Evolutionary conservation across 2,888 invertebrate genomes (phyloP).

Genomic region (Hybos culiciformis): DNA sequence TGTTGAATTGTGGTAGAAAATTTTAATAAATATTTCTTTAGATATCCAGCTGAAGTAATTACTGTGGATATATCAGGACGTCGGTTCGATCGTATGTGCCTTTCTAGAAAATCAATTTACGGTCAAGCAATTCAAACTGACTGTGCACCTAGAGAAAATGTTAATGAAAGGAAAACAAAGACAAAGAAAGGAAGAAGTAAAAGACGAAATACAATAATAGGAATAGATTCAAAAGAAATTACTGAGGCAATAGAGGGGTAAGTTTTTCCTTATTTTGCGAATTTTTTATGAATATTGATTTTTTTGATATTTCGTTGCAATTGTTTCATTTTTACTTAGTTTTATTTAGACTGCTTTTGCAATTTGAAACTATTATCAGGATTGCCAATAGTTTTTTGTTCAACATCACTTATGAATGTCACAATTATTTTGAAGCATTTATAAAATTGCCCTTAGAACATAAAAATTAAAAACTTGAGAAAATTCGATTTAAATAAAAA

Average conservation of each 20-base stretch:
- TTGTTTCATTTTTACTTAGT: too few relatives aligned
- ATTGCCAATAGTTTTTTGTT: too few relatives aligned
- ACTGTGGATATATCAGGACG: slow-evolving; percentile 80
- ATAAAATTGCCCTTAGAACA: too few relatives aligned
- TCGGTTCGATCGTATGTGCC: slow-evolving; percentile 80
- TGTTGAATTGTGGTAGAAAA: not conserved
- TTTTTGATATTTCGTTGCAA: too few relatives aligned
- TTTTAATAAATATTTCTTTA: slow-evolving; percentile 23
- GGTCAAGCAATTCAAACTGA: slow-evolving; percentile 19
- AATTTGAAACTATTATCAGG: too few relatives aligned
- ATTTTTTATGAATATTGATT: too few relatives aligned
- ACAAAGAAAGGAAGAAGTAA: slow-evolving; percentile 65
- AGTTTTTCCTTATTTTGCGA: too few relatives aligned
- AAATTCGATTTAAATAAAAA: too few relatives aligned
- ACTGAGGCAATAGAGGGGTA: slow-evolving; percentile 73
- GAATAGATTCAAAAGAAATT: slow-evolving; percentile 82
- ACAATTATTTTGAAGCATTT: too few relatives aligned
- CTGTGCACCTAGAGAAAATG: slow-evolving; percentile 33
- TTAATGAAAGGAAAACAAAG: slow-evolving; percentile 46
- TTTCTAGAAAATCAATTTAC: slow-evolving; percentile 63
- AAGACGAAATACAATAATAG: slow-evolving; percentile 80
- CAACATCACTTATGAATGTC: too few relatives aligned
- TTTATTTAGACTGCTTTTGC: too few relatives aligned
- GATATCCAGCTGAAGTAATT: slow-evolving; percentile 78
- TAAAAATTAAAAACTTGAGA: too few relatives aligned